Evolutionary conservation across 2,113 vertebrate species (phyloP).

Genomic region (Ursus arctos): DNA sequence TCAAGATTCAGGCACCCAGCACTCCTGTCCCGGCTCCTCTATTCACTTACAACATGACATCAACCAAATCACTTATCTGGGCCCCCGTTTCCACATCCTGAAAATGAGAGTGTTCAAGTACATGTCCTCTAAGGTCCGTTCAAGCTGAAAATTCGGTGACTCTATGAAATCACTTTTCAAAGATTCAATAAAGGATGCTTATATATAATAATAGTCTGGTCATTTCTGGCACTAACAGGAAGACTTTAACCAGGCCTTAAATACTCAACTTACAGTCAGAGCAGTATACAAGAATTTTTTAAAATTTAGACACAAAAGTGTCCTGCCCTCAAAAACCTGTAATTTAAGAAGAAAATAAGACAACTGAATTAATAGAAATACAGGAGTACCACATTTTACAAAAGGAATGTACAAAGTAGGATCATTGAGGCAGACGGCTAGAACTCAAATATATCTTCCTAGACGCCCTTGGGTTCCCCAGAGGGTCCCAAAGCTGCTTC

Average conservation of each 20-base stretch:
- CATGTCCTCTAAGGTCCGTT: conserved; percentile 58
- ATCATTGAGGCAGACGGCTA: neutral
- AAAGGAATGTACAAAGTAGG: neutral
- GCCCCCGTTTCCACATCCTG: conserved; percentile 33
- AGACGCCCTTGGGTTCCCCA: neutral
- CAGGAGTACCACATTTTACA: conserved; percentile 8
- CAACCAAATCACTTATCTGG: conserved; percentile 68
- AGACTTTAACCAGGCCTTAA: conserved; percentile 60
- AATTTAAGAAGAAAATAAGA: conserved; percentile 59
- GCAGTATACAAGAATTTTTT: neutral
- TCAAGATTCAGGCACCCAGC: neutral
- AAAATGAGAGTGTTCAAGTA: conserved; percentile 61
- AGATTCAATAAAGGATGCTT: conserved; percentile 71
- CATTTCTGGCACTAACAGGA: conserved; percentile 60
- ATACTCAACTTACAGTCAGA: conserved; percentile 29
- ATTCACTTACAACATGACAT: conserved; percentile 59
- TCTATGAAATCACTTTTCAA: conserved; percentile 70
- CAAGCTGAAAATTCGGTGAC: conserved; percentile 58
- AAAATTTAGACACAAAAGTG: conserved; percentile 27
- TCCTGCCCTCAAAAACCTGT: conserved; percentile 27
- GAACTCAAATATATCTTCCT: neutral
- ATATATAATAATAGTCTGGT: conserved; percentile 61
- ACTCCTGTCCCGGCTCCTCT: neutral
- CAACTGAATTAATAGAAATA: conserved; percentile 51
- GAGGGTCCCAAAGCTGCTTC: neutral